phyloP scores from a whole-genome alignment of 2,797 vertebrate species.

The Cryptoprocta ferox region DNA sequence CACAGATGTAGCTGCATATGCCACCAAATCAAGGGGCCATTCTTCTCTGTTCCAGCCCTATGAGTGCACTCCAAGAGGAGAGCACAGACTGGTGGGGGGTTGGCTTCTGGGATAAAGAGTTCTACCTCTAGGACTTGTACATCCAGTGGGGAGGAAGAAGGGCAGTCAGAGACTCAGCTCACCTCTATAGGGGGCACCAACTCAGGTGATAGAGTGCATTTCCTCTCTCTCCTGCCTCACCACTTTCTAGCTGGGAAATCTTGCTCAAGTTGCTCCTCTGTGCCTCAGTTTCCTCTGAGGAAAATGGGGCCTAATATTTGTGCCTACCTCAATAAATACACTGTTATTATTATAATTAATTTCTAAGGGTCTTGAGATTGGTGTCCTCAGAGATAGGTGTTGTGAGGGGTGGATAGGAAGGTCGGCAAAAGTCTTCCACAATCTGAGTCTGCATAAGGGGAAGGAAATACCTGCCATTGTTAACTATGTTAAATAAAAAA shows the following conservation, averaged over 20 bases:
- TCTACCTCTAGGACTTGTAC: neutral
- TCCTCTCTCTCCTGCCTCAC: accelerated
- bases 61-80: neutral
- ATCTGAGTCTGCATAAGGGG: neutral
- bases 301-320: neutral
- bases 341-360: neutral
- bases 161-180: neutral
- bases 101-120: neutral
- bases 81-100: neutral
- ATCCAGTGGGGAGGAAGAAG: neutral
- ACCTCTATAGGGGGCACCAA: conserved; percentile 41
- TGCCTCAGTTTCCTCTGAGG: neutral
- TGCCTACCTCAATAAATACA: neutral
- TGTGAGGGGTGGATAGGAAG: neutral
- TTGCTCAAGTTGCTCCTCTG: neutral
- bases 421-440: neutral
- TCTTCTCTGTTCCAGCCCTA: neutral
- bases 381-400: neutral
- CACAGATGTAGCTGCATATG: neutral
- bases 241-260: neutral
- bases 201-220: neutral
- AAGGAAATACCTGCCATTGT: neutral
- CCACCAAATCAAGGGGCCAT: neutral
- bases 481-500: neutral
- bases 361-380: neutral